A percentile compares a stretch with the other conserved stretches of the same genome.
phyloP scores from a whole-genome alignment of 2,797 vertebrate species.

The Scleropages formosus region DNA sequence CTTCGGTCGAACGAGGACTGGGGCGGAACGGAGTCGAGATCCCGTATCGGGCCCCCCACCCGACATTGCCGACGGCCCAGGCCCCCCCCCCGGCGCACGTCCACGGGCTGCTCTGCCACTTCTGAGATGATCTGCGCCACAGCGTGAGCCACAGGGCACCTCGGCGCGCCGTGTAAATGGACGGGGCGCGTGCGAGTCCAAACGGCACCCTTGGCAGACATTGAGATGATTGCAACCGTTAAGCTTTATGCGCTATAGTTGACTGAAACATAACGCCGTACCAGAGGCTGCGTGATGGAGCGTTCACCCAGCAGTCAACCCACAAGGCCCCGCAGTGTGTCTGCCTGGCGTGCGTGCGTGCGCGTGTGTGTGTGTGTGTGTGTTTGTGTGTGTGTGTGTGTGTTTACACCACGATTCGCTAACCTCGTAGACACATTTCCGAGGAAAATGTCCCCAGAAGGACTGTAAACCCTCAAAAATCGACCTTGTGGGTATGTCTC shows the following conservation, averaged over 20 bases:
- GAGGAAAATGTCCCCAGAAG: too few species aligned
- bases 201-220: conserved; percentile 67
- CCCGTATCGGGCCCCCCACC: too few species aligned
- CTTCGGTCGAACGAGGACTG: not conserved
- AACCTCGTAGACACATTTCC: too few species aligned
- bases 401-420: too few species aligned
- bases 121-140: too few species aligned
- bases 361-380: not conserved
- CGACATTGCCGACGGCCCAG: too few species aligned
- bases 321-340: not conserved
- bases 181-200: conserved; percentile 54
- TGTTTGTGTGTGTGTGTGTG: not conserved
- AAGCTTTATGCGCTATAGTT: conserved; percentile 66
- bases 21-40: too few species aligned
- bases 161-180: conserved; percentile 59
- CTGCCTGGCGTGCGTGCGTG: not conserved
- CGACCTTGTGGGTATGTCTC: too few species aligned
- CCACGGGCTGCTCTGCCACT: too few species aligned
- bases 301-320: conserved; percentile 41
- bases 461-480: too few species aligned
- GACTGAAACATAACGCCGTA: conserved; percentile 55
- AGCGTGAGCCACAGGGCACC: too few species aligned
- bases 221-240: conserved; percentile 61
- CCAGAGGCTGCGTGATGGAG: conserved; percentile 50
- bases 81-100: too few species aligned